Base-by-base conservation (phyloP, 2,888 invertebrate species). In the Perizoma affinitatum region DNA sequence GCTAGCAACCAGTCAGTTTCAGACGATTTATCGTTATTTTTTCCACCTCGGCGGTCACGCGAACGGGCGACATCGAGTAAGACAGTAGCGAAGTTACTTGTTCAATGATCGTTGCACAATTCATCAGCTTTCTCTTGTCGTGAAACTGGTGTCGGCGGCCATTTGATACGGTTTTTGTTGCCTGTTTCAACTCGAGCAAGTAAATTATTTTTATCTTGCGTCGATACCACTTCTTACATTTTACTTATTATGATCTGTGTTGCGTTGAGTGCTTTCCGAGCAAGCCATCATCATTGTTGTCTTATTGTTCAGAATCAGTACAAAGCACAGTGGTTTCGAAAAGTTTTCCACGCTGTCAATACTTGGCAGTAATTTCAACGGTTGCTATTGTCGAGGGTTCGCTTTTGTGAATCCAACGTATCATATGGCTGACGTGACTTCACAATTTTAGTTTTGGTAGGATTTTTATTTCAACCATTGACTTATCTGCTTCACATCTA, bases 361-460 rank as follows among this genome's bases (percentile, higher is more conserved):
- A 79, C 78, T 80, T 76, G 73, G 73, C 73, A 69, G 80, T 80
- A 78, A 82, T 83, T 83, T 78, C 79, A 75, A 76, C 75, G 75
- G 55, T 75, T 76, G 73, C 81, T 70, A 81, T 82, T 83, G 81
- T 80, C 78, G 68, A 69, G 72, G 72, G 63, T 69, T 70, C 74
- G 69, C 74, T 80, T 75, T 76, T 79, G 71, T 74, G 60, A 77
- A 76, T 82, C 79, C 80, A 81, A 74, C 77, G 73, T 82, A 75
- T 72, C 74, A 73, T 67, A 73, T 77, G 78, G 78, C 77, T 78
- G 73, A 75, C 70, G 72, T 71, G 75, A 75, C 70, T 78, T 70
- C 65, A 72, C 66, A 65, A 73, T 77, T 76, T 71, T 70, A 65
- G 67, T 79, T 77, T 73, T 57, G 63, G 65, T 58, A 71, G 57